A percentile compares a stretch with the other conserved stretches of the same genome.
phyloP scores from a whole-genome alignment of 2,888 invertebrate genomes.

The Achlya flavicornis region DNA sequence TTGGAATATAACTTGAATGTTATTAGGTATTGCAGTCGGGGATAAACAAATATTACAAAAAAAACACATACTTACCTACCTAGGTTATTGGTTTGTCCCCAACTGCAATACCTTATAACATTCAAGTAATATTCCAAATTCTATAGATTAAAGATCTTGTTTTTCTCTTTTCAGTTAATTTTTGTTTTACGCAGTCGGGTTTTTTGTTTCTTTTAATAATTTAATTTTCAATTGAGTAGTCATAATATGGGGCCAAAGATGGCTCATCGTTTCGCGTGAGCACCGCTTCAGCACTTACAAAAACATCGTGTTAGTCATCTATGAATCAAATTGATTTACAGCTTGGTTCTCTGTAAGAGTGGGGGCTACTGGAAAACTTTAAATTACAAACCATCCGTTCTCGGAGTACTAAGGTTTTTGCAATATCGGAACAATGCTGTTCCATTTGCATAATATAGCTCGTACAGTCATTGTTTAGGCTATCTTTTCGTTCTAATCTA shows the following conservation, averaged over 20 bases:
- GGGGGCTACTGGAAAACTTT: conserved; percentile 61
- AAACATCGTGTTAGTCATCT: conserved; percentile 68
- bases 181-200: no score
- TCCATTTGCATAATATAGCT: conserved; percentile 68
- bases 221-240: background rate
- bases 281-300: conserved; percentile 47
- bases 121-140: no score
- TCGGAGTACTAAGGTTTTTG: conserved; percentile 32
- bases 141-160: no score
- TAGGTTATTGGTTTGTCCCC: no score
- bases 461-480: conserved; percentile 73
- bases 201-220: no score
- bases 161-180: no score
- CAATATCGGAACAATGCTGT: conserved; percentile 27
- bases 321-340: conserved; percentile 66
- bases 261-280: conserved; percentile 55
- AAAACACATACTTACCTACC: no score
- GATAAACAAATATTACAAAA: no score
- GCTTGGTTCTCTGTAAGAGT: conserved; percentile 52
- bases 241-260: conserved; percentile 32
- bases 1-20: no score
- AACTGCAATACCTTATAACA: no score
- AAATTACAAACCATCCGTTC: conserved; percentile 55
- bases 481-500: conserved; percentile 73
- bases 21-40: no score